phyloP scores from a whole-genome alignment of 2,113 vertebrate genomes.

The Ancistrus triradiatus region DNA sequence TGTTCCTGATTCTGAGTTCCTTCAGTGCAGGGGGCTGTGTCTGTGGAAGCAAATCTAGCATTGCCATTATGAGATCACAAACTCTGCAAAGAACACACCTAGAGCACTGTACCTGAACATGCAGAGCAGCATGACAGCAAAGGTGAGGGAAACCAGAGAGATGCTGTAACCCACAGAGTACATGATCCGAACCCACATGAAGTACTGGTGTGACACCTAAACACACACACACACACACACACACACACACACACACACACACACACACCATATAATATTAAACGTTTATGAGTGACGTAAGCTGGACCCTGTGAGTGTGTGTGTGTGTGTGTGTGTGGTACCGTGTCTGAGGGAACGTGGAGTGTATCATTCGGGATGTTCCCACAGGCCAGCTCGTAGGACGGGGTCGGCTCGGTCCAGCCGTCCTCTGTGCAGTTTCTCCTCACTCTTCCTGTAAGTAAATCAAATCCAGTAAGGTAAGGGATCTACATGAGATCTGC shows the following conservation, averaged over 20 bases:
- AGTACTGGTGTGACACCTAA: slow-evolving; percentile 70
- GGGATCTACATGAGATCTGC: no score
- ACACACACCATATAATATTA: no score
- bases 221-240: not conserved
- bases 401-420: slow-evolving; percentile 79
- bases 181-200: slow-evolving; percentile 84
- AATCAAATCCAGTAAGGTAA: no score
- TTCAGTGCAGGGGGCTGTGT: no score
- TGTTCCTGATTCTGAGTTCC: no score
- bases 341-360: slow-evolving; percentile 9
- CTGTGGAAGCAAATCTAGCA: no score
- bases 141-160: slow-evolving; percentile 76
- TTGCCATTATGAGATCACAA: no score
- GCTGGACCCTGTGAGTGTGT: not conserved
- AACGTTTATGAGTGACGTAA: no score
- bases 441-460: slow-evolving; percentile 78
- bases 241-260: no score
- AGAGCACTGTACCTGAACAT: slow-evolving; percentile 74
- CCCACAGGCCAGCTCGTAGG: slow-evolving; percentile 77
- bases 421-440: slow-evolving; percentile 79
- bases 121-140: slow-evolving; percentile 77
- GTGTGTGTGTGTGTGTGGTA: slow-evolving; percentile 1
- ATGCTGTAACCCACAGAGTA: slow-evolving; percentile 83
- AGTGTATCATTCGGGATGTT: slow-evolving; percentile 70
- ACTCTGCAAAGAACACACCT: not conserved